Evolutionary conservation across 1,140 invertebrate genomes (phyloP).

Genomic region (Drosophila prosaltans): DNA sequence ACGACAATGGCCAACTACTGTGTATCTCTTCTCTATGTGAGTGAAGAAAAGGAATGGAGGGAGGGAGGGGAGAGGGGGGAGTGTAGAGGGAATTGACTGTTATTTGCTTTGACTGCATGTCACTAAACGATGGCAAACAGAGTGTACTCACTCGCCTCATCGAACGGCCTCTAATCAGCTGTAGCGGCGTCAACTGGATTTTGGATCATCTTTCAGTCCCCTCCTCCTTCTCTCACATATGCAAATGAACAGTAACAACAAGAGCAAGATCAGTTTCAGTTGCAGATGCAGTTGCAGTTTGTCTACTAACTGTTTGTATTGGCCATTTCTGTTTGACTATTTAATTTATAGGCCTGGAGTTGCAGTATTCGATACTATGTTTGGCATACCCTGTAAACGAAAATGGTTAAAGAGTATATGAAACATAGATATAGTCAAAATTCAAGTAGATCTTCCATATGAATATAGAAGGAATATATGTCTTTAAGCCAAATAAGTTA

Average conservation of each 20-base stretch:
- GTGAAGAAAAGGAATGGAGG: slow-evolving; percentile 11
- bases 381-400: neutral
- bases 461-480: too few relatives aligned
- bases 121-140: slow-evolving; percentile 76
- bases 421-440: too few relatives aligned
- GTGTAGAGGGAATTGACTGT: neutral
- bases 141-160: slow-evolving; percentile 55
- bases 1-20: slow-evolving; percentile 74
- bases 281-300: slow-evolving; percentile 15
- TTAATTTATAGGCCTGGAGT: slow-evolving; percentile 59
- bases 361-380: neutral
- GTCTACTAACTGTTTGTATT: slow-evolving; percentile 64
- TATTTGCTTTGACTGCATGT: slow-evolving; percentile 70
- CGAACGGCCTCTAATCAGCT: slow-evolving; percentile 73
- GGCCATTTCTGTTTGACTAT: slow-evolving; percentile 66
- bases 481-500: too few relatives aligned
- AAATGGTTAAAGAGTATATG: neutral
- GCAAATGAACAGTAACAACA: slow-evolving; percentile 76
- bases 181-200: slow-evolving; percentile 72
- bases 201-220: slow-evolving; percentile 40
- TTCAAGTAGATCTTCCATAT: too few relatives aligned
- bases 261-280: slow-evolving; percentile 42
- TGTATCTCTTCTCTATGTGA: slow-evolving; percentile 15
- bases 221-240: slow-evolving; percentile 44
- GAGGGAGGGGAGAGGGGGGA: neutral